phyloP scores from a whole-genome alignment of 1,140 invertebrate species.

The Drosophila mauritiana region DNA sequence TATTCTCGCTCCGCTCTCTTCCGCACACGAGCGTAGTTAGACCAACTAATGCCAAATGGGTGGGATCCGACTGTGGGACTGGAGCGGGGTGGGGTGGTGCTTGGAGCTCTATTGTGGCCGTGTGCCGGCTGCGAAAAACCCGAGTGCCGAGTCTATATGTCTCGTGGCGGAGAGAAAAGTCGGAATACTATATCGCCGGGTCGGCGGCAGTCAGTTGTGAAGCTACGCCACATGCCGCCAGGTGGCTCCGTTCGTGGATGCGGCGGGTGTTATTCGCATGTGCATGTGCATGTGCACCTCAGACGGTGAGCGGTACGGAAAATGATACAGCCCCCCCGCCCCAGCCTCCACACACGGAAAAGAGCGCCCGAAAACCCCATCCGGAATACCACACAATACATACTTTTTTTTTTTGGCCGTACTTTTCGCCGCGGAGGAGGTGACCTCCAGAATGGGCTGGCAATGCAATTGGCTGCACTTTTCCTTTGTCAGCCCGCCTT shows the following conservation, averaged over 20 bases:
- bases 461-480: constrained; percentile 62
- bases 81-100: too few relatives aligned
- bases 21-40: constrained; percentile 34
- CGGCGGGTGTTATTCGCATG: constrained; percentile 55
- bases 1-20: constrained; percentile 15
- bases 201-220: constrained; percentile 64
- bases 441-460: constrained; percentile 45
- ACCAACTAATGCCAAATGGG: constrained; percentile 34
- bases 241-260: constrained; percentile 70
- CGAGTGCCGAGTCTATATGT: constrained; percentile 18
- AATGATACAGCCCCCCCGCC: neutral
- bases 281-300: constrained; percentile 45
- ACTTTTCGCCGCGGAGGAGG: constrained; percentile 20
- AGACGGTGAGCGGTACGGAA: constrained; percentile 38
- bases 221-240: constrained; percentile 77
- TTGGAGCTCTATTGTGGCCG: neutral
- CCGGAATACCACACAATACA: constrained; percentile 25
- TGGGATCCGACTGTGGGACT: neutral
- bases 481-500: constrained; percentile 63
- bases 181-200: constrained; percentile 62
- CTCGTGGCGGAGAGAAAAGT: constrained; percentile 41
- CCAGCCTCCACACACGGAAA: too few relatives aligned
- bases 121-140: constrained; percentile 23
- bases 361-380: neutral
- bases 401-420: constrained; percentile 14